Evolutionary conservation across 2,888 invertebrate genomes (phyloP), one percentile per base, ranked within the genome.

Genomic region (Drosophila lacicola): DNA sequence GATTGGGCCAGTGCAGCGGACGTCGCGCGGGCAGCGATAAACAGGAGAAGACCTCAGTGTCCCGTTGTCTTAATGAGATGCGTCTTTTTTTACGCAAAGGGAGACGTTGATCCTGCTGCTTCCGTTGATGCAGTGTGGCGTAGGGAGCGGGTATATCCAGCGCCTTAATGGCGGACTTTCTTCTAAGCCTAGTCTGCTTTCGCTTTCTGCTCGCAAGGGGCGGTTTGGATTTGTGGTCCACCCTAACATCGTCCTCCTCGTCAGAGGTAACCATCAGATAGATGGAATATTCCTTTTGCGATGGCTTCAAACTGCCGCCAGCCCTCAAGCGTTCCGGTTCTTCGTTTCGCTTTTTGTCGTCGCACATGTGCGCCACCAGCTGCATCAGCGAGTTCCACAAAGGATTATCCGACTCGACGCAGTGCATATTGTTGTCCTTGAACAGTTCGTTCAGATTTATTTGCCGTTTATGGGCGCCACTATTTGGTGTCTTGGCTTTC

Each of bases 1-100:
- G 63, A 33, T 80, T 88, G 54, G 84, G 83, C 88, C 82, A 84
- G 37, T 84, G 88, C n/a, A 88, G 50, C 1, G 88, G 88, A 8
- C 68, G 53, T 3, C 82, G 61, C 3, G 54, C 21, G 0, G 47
- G 44, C 19, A 44, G 11, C 5, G 9, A n/a, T 46, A 19, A 11
- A 34, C 19, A 5, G 13, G 25, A 41, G 11, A 13, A 14, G 2
- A 37, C 17, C 0, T 62, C 65, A 2, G 2, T 14, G 1, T 37
- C 14, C 1, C 42, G 39, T 10, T 36, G 44, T 4, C 36, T 44
- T 0, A n/a, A n/a, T 0, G n/a, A 9, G 1, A 14, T 4, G n/a
- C 58, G 36, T 6, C 46, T 61, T 3, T 42, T 37, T 42, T 25
- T 67, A 0, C 42, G 39, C 29, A 29, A 8, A 2, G 29, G 29